Evolutionary conservation across 1,140 invertebrate species (phyloP).

Genomic region (Papilio dardanus): DNA sequence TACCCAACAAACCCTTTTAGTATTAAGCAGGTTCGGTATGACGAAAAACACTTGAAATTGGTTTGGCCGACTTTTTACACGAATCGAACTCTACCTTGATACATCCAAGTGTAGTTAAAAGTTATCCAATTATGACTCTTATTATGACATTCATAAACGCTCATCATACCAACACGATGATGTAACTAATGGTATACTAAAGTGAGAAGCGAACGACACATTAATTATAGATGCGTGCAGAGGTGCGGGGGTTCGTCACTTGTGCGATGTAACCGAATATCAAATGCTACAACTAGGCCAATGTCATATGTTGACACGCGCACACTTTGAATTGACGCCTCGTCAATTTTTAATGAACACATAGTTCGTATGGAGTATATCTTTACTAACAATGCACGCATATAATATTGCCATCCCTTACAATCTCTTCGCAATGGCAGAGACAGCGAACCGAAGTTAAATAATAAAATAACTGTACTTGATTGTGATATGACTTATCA

Average conservation of each 20-base stretch:
- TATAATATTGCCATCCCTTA: no score
- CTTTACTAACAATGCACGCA: no score
- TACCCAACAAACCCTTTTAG: not conserved
- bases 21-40: not conserved
- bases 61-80: not conserved
- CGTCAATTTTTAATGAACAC: not conserved
- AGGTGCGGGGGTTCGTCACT: constrained; percentile 51
- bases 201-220: constrained; percentile 47
- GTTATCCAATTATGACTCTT: not conserved
- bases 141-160: constrained; percentile 1
- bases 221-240: constrained; percentile 54
- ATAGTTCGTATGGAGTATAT: not conserved
- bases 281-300: constrained; percentile 63
- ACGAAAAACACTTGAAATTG: not conserved
- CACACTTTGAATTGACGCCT: constrained; percentile 28
- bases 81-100: not conserved
- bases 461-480: no score
- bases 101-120: not conserved
- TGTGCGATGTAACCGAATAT: constrained; percentile 66
- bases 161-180: constrained; percentile 18
- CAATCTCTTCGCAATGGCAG: no score
- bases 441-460: no score
- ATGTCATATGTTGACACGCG: constrained; percentile 59
- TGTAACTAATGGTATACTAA: constrained; percentile 42
- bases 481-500: no score